phyloP scores from a whole-genome alignment of 2,113 vertebrate species.

The Ornithorhynchus anatinus region DNA sequence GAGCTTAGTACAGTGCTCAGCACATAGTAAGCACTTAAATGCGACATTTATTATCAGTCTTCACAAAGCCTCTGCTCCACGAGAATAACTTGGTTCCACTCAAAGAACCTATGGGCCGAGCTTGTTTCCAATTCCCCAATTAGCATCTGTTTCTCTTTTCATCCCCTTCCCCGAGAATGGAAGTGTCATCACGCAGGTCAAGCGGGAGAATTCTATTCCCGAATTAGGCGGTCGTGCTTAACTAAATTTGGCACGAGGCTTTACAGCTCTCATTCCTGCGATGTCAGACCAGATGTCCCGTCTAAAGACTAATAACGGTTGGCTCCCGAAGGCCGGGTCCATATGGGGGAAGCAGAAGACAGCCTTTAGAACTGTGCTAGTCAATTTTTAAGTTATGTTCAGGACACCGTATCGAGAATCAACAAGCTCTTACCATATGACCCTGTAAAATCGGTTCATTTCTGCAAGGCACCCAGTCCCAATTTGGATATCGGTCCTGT shows the following conservation, averaged over 20 bases:
- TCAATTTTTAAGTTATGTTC: conserved; percentile 42
- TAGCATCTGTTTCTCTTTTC: too few relatives aligned
- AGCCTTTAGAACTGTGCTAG: conserved; percentile 19
- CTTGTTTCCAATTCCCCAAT: too few relatives aligned
- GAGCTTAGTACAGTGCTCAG: too few relatives aligned
- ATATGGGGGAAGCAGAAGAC: conserved; percentile 25
- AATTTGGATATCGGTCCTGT: conserved; percentile 38
- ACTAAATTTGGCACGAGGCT: conserved; percentile 1
- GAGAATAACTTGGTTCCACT: too few relatives aligned
- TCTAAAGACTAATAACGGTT: conserved; percentile 16
- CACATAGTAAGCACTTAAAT: too few relatives aligned
- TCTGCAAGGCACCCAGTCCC: conserved; percentile 36
- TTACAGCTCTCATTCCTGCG: not conserved
- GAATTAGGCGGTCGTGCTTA: not conserved
- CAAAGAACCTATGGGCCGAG: too few relatives aligned
- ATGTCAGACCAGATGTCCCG: conserved; percentile 20
- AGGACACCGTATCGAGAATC: conserved; percentile 18
- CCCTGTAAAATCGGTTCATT: conserved; percentile 41
- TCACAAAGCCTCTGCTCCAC: too few relatives aligned
- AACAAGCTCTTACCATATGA: conserved; percentile 57
- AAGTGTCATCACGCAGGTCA: not conserved
- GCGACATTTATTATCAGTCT: too few relatives aligned
- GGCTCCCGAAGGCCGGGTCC: conserved; percentile 17
- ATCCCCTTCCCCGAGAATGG: too few relatives aligned
- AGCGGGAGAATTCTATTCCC: not conserved